Percentiles rank a stretch among this genome's conserved stretches.
These are phyloP conservation scores for Mesaphorura yosii DNA, from an alignment of 1,140 invertebrate species.

Conservation along the genomic window DNA sequence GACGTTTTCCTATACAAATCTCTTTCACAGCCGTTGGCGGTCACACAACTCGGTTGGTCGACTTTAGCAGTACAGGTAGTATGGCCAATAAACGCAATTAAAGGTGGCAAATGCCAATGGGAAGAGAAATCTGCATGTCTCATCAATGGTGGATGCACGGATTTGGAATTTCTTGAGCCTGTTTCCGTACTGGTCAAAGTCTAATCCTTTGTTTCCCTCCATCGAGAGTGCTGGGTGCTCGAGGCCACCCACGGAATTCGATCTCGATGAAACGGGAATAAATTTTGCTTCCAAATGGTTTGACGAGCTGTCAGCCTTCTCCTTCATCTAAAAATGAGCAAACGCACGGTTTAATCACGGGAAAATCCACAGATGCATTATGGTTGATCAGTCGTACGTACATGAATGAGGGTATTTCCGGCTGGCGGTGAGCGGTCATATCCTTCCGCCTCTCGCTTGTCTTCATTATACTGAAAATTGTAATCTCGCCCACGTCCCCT, in stretches of 20 bases:
- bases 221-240: background rate
- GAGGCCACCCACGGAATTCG: background rate
- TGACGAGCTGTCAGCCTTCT: background rate
- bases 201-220: too few relatives aligned
- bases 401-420: constrained; percentile 4
- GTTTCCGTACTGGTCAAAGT: background rate
- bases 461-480: background rate
- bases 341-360: background rate
- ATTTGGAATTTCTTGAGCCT: background rate
- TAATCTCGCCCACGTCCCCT: background rate
- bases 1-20: too few relatives aligned
- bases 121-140: constrained; percentile 40
- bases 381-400: too few relatives aligned
- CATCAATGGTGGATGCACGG: constrained; percentile 33
- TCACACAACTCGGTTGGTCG: too few relatives aligned
- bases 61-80: too few relatives aligned
- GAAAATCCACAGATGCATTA: too few relatives aligned
- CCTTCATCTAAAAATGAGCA: background rate
- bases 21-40: too few relatives aligned
- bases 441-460: constrained; percentile 1
- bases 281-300: constrained; percentile 10
- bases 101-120: constrained; percentile 41
- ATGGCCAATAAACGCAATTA: constrained; percentile 43
- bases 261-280: background rate
- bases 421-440: constrained; percentile 3